These are phyloP conservation scores for Trididemnum miniatum DNA, from an alignment of 23 tunicate genomes.

Conservation along the genomic window DNA sequence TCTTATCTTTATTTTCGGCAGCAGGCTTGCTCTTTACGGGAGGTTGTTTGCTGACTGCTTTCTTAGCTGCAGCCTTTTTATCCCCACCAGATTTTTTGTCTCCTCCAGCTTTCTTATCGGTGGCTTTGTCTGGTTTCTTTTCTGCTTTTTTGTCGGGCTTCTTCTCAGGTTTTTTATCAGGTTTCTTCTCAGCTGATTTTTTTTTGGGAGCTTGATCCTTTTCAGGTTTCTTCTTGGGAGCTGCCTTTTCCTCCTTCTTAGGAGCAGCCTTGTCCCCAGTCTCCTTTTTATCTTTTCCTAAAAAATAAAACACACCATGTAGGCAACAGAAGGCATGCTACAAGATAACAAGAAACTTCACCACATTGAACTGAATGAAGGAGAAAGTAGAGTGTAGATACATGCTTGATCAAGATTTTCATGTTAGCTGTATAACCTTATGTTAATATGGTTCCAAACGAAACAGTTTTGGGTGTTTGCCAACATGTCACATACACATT, in stretches of 20 bases:
- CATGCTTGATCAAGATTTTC: no score
- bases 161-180: constrained; percentile 15
- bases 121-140: not conserved
- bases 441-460: no score
- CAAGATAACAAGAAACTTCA: no score
- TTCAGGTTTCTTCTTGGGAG: not conserved
- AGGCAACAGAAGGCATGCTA: no score
- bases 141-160: not conserved
- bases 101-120: not conserved
- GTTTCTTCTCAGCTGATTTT: not conserved
- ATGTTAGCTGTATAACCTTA: no score
- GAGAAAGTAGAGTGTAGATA: no score
- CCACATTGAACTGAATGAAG: no score
- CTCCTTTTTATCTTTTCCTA: not conserved
- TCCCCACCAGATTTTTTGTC: not conserved
- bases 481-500: no score
- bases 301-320: no score
- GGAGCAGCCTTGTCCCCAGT: no score
- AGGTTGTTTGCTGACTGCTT: not conserved
- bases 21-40: not conserved
- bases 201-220: not conserved
- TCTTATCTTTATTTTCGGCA: not conserved
- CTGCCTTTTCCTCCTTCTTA: not conserved
- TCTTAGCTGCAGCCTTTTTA: not conserved
- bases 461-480: no score